These are phyloP conservation scores for Chesias legatella DNA, from an alignment of 2,888 invertebrate species.

Conservation along the genomic window DNA sequence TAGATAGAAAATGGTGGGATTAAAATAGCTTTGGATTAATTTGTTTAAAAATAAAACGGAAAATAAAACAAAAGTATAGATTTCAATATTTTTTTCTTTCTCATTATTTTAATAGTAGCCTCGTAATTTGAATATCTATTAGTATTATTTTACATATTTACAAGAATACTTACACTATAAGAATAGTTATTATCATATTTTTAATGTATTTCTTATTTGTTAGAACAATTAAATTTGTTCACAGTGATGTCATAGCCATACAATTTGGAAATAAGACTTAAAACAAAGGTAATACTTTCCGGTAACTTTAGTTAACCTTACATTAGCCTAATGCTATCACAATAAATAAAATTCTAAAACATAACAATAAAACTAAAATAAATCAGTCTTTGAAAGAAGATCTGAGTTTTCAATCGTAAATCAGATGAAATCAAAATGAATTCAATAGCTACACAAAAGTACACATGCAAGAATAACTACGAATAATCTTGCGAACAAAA, in stretches of 20 bases:
- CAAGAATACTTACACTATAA: constrained; percentile 50
- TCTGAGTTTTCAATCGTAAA: constrained; percentile 33
- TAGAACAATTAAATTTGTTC: constrained; percentile 42
- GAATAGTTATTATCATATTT: constrained; percentile 23
- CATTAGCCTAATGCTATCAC: constrained; percentile 64
- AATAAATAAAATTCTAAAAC: constrained; percentile 75
- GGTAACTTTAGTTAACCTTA: constrained; percentile 75
- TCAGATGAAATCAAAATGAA: constrained; percentile 3
- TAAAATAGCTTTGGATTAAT: too few species aligned
- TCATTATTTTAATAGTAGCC: constrained; percentile 58
- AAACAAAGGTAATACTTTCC: constrained; percentile 72
- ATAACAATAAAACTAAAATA: constrained; percentile 67
- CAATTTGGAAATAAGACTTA: constrained; percentile 60
- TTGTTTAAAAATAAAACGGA: not conserved
- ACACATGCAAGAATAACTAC: too few species aligned
- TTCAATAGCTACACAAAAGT: not conserved
- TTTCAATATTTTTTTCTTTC: constrained; percentile 43
- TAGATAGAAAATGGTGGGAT: too few species aligned
- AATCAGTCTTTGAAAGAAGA: constrained; percentile 70
- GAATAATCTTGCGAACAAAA: too few species aligned
- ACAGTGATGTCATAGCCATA: constrained; percentile 59
- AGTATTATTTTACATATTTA: constrained; percentile 54
- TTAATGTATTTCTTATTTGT: constrained; percentile 23
- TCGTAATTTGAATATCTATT: constrained; percentile 48
- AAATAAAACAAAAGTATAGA: constrained; percentile 44